A percentile compares a stretch with the other conserved stretches of the same genome.
Evolutionary conservation across 2,888 invertebrate species (phyloP).

Genomic region (Leptothorax acervorum): DNA sequence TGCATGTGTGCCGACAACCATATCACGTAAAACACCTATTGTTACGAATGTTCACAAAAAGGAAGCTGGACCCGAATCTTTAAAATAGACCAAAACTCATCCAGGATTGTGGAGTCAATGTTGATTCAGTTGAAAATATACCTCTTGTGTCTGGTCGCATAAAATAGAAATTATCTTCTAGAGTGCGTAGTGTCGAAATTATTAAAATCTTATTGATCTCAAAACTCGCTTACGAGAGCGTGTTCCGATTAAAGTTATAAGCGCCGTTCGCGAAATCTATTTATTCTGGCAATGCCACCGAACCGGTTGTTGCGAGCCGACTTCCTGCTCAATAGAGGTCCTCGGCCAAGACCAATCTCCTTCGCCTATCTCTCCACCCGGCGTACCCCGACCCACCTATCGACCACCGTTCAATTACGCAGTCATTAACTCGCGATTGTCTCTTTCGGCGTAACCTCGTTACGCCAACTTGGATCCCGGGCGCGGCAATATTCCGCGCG

Average conservation of each 20-base stretch:
- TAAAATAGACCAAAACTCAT: not conserved
- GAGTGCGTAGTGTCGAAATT: not conserved
- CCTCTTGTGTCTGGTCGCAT: not conserved
- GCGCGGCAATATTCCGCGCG: constrained; percentile 82
- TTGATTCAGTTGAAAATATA: not conserved
- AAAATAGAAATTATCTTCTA: not conserved
- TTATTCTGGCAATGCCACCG: constrained; percentile 10
- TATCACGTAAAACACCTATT: not conserved
- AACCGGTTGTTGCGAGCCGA: constrained; percentile 28
- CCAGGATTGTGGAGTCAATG: not conserved
- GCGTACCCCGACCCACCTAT: constrained; percentile 40
- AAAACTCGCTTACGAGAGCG: not conserved
- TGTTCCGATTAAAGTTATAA: not conserved
- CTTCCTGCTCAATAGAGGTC: constrained; percentile 42
- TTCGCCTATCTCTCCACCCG: constrained; percentile 39
- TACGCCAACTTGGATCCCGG: constrained; percentile 82
- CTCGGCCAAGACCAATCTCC: constrained; percentile 52
- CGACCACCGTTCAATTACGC: constrained; percentile 80
- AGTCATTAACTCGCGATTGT: constrained; percentile 84
- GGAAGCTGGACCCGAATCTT: not conserved
- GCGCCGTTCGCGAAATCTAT: constrained; percentile 31
- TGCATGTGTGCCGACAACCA: not conserved
- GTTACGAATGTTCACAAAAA: not conserved
- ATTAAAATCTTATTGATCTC: not conserved
- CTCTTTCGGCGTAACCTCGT: constrained; percentile 83